Conservation (phyloP, 2,113 vertebrate species). For the Ardeotis arabs region DNA sequence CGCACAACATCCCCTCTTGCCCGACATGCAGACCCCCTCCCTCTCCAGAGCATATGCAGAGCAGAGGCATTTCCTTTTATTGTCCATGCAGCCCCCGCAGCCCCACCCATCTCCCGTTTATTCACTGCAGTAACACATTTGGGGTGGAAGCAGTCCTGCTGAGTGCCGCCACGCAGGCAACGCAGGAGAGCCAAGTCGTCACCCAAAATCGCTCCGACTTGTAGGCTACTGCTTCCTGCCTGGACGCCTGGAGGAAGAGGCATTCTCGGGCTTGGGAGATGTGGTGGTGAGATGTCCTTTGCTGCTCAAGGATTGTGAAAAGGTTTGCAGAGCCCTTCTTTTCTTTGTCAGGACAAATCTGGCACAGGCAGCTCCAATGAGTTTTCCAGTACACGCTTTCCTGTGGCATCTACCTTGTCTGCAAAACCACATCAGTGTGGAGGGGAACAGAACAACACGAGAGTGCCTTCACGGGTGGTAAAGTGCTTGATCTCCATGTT, state of each 20-base stretch:
- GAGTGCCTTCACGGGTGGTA: background rate
- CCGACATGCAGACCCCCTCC: background rate
- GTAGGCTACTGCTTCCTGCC: background rate
- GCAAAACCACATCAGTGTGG: accelerated
- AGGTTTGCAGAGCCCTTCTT: background rate
- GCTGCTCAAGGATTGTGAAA: background rate
- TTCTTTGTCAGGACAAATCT: background rate
- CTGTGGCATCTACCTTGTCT: background rate
- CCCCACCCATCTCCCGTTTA: conserved; percentile 2
- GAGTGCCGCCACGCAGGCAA: background rate
- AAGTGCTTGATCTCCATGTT: background rate
- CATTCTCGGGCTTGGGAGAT: background rate
- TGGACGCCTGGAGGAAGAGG: background rate
- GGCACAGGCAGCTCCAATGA: background rate
- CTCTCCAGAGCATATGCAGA: background rate
- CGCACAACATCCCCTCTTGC: background rate
- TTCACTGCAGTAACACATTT: background rate
- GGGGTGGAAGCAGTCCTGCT: background rate
- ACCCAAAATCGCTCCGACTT: background rate
- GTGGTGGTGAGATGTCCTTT: background rate
- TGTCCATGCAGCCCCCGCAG: background rate
- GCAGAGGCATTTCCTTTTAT: conserved; percentile 52
- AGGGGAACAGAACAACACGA: background rate
- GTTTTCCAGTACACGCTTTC: background rate
- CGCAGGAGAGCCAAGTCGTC: background rate